These are phyloP conservation scores for Coremacera marginata DNA, from an alignment of 2,888 invertebrate species.

Conservation along the genomic window DNA sequence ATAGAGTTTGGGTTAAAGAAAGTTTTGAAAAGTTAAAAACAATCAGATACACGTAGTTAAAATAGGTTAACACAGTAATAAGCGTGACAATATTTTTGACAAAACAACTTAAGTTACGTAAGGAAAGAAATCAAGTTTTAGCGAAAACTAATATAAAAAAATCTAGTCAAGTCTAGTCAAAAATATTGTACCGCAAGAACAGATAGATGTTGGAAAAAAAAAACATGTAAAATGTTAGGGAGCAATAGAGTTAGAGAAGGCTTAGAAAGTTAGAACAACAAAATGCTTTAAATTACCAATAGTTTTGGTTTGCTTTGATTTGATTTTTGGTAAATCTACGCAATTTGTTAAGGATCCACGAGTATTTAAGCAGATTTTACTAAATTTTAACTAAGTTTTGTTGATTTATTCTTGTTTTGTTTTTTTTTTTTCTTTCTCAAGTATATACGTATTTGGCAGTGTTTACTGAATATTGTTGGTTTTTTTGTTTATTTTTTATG, in stretches of 20 bases:
- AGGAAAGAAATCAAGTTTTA: too few species aligned
- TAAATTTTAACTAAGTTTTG: background rate
- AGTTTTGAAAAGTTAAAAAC: too few species aligned
- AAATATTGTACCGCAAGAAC: background rate
- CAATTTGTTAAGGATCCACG: background rate
- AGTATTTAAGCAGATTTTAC: background rate
- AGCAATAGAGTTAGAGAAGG: slow-evolving; percentile 19
- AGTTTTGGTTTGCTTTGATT: background rate
- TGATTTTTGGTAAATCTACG: background rate
- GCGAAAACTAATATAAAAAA: too few species aligned
- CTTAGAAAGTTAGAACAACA: slow-evolving; percentile 41
- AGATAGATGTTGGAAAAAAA: background rate
- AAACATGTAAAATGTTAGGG: background rate
- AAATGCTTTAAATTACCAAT: slow-evolving; percentile 27
- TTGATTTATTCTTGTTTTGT: background rate
- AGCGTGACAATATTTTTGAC: too few species aligned
- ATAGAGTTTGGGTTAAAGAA: background rate
- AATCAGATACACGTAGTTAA: too few species aligned
- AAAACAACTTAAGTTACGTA: too few species aligned
- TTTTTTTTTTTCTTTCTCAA: background rate
- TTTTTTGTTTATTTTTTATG: slow-evolving; percentile 19
- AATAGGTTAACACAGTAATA: too few species aligned
- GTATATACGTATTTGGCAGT: slow-evolving; percentile 53
- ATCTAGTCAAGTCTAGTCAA: too few species aligned
- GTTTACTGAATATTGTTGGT: slow-evolving; percentile 46